Evolutionary conservation across 64 coral and sea anemone genomes (phyloP).

Genomic region (Stylophora pistillata): DNA sequence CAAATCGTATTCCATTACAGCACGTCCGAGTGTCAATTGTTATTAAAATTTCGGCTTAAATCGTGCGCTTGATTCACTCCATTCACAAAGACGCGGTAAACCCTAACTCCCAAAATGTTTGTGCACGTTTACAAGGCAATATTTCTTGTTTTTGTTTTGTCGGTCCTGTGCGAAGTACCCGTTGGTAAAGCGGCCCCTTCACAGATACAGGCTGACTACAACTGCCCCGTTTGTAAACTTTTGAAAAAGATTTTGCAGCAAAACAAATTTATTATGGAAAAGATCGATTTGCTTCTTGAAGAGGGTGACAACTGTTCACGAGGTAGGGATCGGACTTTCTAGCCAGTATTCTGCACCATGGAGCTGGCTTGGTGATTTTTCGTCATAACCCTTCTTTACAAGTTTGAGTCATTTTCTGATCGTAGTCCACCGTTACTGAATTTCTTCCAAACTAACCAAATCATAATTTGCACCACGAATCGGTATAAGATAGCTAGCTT

Average conservation of each 20-base stretch:
- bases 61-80: too few species aligned
- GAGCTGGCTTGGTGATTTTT: too few species aligned
- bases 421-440: too few species aligned
- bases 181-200: background rate
- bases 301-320: background rate
- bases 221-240: constrained; percentile 6
- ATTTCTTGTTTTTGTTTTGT: background rate
- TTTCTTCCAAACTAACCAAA: too few species aligned
- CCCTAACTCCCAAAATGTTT: background rate
- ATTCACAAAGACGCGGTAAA: too few species aligned
- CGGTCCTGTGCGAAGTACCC: background rate
- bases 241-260: constrained; percentile 13
- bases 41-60: too few species aligned
- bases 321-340: background rate
- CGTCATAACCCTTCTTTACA: too few species aligned
- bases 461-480: too few species aligned
- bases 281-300: constrained; percentile 24
- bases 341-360: background rate
- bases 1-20: too few species aligned
- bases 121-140: background rate
- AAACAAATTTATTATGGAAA: background rate
- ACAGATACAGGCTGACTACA: background rate
- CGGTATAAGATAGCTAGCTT: too few species aligned
- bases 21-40: too few species aligned
- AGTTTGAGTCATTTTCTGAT: too few species aligned